Base-by-base conservation (phyloP, 1,140 invertebrate genomes). In the Choristoneura fumiferana region DNA sequence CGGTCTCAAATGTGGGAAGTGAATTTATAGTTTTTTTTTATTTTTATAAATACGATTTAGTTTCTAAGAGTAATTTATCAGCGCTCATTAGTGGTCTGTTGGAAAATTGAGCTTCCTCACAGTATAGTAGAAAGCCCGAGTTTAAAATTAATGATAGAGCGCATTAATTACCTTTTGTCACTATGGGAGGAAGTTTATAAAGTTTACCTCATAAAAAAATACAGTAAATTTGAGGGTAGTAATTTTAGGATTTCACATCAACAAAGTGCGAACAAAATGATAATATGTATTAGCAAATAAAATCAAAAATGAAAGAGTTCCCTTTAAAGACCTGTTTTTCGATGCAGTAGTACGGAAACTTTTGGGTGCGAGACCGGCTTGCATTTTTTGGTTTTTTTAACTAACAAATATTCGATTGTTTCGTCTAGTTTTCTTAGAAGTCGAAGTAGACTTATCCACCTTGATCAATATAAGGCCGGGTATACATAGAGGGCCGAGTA, bases 21-120 rank as follows among this genome's bases (percentile, higher is more conserved):
- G 76, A 83, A 69, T 76, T n/a, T 83, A 87, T 84, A 54, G 56
- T 71, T 67, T 62, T 60, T 54, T 63, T 73, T 81, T n/a, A n/a
- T 71, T 81, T 65, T 76, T 65, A 71, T 76, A 84, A 45, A 57
- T 81, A 80, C 74, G 80, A 80, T 80, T 78, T 40, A 70, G 69
- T 75, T 69, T 63, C 60, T 61, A 63, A 65, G 55, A 69, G 59
- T 63, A 76, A 74, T 71, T 80, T 65, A 77, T 68, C 61, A 60
- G 64, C 70, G 37, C 29, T 49, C 18, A 49, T 49, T 49, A 49
- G 43, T 8, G 17, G 22, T 29, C 22, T 29, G 6, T 15, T 49
- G 43, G 10, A 49, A 49, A 33, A 29, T 49, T 49, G 9, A 29
- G 8, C 43, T 29, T 29, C 43, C 43, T 49, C 43, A n/a, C n/a